Base-by-base conservation (phyloP, 1,140 invertebrate species). In the Drosophila repletoides region DNA sequence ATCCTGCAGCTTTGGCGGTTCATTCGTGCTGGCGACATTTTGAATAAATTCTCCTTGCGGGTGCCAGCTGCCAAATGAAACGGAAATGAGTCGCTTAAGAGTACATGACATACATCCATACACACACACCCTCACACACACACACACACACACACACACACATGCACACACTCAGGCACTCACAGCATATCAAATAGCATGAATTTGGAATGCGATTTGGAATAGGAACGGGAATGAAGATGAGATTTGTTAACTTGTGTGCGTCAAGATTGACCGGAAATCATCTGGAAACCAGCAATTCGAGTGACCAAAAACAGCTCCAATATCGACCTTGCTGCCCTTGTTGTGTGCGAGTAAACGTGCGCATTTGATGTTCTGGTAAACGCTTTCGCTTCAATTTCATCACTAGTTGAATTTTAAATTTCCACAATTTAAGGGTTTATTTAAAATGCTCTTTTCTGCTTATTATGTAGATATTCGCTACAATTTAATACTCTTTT, bases 1-100 rank as follows among this genome's bases (percentile, higher is more conserved):
- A 63, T 65, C 45, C 31, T 58, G 48, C 49, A 59, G 48, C 58
- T 70, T 51, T 36, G 26, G 17, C 64, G 36, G 34, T 46, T 41
- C 3, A 7, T 49, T 49, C 12, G 24, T 17, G 28, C n/a, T 26
- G 29, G 21, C 14, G 1, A 26, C 31, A 24, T 29, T 59, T 48
- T 24, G 29, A 10, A 36, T 59, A 48, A 26, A 48, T 21, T 28
- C 14, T 48, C 12, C 24, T 6, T 55, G 4, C 26, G 14, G 26
- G 28, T 63, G 46, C 33, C 40, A 53, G 29, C 40, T 71, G 34
- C 34, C 58, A 60, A 72, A 49, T 69, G 52, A 60, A 75, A 59
- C 61, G 71, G 67, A 80, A 64, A 58, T 72, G 46, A 80, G 66
- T 71, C 26, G 21, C 56, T 28, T 24, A 45, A 28, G 19, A 15